Conservation (phyloP, 2,888 invertebrate species). For the Papilio protenor region DNA sequence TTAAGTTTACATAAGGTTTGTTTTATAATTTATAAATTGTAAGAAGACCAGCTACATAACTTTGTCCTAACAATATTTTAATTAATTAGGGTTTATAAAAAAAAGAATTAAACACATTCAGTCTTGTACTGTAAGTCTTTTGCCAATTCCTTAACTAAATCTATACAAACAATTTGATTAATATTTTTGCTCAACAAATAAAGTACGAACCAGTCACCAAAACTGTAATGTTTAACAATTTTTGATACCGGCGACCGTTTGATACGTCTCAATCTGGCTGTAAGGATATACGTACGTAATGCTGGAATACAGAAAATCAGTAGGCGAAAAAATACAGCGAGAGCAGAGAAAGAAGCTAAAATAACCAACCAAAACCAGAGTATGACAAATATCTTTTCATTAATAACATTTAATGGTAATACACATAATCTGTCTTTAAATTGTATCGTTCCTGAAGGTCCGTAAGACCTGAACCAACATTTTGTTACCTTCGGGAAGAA, state of each 20-base stretch:
- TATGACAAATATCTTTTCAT: slow-evolving; percentile 91
- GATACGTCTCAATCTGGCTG: slow-evolving; percentile 84
- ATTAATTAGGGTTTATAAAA: slow-evolving; percentile 5
- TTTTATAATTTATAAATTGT: slow-evolving; percentile 1
- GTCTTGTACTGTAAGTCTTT: slow-evolving; percentile 69
- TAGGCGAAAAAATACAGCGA: slow-evolving; percentile 87
- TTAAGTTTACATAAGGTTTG: slow-evolving; percentile 24
- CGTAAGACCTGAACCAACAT: slow-evolving; percentile 84
- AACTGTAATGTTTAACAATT: slow-evolving; percentile 82
- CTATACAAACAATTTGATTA: slow-evolving; percentile 87
- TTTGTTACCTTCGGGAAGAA: slow-evolving; percentile 89
- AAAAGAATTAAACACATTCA: slow-evolving; percentile 59
- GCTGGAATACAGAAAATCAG: slow-evolving; percentile 82
- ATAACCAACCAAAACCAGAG: slow-evolving; percentile 90
- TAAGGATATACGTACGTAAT: slow-evolving; percentile 85
- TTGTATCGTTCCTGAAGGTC: slow-evolving; percentile 85
- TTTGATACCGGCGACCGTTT: slow-evolving; percentile 80
- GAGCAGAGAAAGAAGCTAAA: slow-evolving; percentile 84
- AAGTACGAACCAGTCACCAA: slow-evolving; percentile 91
- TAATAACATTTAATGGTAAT: slow-evolving; percentile 90
- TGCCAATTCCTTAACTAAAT: slow-evolving; percentile 84
- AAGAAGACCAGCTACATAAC: background rate
- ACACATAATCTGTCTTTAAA: slow-evolving; percentile 87
- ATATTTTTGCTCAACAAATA: slow-evolving; percentile 91
- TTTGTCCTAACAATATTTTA: slow-evolving; percentile 9